Conservation (phyloP, 2,888 invertebrate species). For the Polydrusus cervinus region DNA sequence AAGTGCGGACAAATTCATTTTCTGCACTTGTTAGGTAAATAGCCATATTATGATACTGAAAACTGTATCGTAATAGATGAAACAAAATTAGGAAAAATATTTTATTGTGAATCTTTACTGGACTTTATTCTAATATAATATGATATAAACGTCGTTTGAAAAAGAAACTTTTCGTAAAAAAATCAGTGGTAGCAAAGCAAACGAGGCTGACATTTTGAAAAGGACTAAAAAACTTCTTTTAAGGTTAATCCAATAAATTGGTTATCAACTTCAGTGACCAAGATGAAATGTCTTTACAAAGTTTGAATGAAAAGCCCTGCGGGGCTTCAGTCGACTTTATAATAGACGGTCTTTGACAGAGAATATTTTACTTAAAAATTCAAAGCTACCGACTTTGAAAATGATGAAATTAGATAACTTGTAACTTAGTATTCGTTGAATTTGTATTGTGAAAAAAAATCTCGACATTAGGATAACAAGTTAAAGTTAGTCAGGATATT, state of each 20-base stretch:
- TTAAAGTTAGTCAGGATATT: too few relatives aligned
- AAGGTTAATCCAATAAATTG: slow-evolving; percentile 22
- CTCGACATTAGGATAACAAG: neutral
- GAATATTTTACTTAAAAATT: slow-evolving; percentile 16
- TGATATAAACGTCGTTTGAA: slow-evolving; percentile 2
- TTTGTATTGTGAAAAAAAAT: neutral
- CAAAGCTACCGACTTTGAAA: neutral
- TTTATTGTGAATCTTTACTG: neutral
- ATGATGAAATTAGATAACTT: neutral
- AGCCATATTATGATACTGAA: too few relatives aligned
- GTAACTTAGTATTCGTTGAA: neutral
- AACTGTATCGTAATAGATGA: too few relatives aligned
- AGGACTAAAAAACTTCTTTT: slow-evolving; percentile 23
- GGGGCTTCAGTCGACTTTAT: slow-evolving; percentile 20
- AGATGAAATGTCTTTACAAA: slow-evolving; percentile 25
- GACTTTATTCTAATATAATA: slow-evolving; percentile 9
- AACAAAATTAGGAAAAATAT: too few relatives aligned
- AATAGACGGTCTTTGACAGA: slow-evolving; percentile 9
- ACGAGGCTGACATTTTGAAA: slow-evolving; percentile 14
- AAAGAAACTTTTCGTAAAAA: slow-evolving; percentile 10
- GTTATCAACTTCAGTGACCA: slow-evolving; percentile 26
- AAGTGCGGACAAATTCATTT: too few relatives aligned
- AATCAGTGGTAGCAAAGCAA: slow-evolving; percentile 19
- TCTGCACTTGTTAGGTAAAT: too few relatives aligned
- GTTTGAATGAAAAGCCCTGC: slow-evolving; percentile 19